A percentile compares a stretch with the other conserved stretches of the same genome.
Conservation (phyloP, 35 echinoderm and acorn worm species). For the Heliocidaris tuberculata region DNA sequence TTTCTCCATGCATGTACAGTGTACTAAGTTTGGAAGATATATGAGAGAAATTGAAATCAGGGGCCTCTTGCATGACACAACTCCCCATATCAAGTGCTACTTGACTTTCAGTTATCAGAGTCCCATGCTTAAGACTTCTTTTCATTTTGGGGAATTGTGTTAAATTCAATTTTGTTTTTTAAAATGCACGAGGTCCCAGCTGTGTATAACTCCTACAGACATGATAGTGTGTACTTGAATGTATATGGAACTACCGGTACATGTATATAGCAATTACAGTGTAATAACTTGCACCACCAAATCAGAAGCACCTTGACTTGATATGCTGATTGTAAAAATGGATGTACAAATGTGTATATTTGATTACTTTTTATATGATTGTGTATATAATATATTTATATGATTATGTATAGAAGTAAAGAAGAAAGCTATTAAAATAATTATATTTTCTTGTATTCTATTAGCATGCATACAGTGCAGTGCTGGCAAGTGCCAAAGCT, state of each 20-base stretch:
- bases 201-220: background rate
- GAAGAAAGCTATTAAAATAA: background rate
- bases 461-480: background rate
- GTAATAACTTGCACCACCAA: background rate
- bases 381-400: background rate
- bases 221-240: background rate
- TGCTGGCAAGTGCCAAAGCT: background rate
- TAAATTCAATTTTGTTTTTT: no score
- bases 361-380: background rate
- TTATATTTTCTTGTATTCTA: background rate
- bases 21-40: no score
- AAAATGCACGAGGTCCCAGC: background rate
- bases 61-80: no score
- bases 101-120: no score
- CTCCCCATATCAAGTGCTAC: no score
- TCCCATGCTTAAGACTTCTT: no score
- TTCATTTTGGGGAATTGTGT: no score
- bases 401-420: background rate
- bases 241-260: background rate
- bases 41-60: no score
- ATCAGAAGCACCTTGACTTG: background rate
- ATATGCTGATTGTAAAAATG: constrained; percentile 12
- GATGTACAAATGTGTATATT: background rate
- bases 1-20: no score
- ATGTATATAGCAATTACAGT: background rate